These are phyloP conservation scores for Halocynthia roretzi DNA, from an alignment of 23 tunicate species.

Conservation along the genomic window DNA sequence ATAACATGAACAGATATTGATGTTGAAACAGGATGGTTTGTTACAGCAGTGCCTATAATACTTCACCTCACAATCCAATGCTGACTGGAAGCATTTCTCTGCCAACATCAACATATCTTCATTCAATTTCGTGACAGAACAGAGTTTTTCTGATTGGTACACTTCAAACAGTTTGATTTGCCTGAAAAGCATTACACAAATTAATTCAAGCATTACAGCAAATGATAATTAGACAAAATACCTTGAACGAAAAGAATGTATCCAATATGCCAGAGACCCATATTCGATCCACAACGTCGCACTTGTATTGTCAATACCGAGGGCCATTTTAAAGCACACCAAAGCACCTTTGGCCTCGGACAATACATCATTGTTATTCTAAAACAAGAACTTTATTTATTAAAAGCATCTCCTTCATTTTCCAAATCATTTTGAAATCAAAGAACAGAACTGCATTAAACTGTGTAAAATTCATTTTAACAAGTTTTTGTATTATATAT, in stretches of 20 bases:
- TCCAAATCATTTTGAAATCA: too few species aligned
- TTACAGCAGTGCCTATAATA: too few species aligned
- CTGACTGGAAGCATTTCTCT: conserved; percentile 40
- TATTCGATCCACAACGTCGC: conserved; percentile 81
- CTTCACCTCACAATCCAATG: conserved; percentile 46
- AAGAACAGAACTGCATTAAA: too few species aligned
- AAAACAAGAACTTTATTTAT: too few species aligned
- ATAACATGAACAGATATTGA: too few species aligned
- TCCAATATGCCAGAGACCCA: conserved; percentile 90
- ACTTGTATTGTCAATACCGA: conserved; percentile 51
- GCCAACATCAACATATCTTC: conserved; percentile 53
- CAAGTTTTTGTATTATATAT: too few species aligned
- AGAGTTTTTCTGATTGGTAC: conserved; percentile 10
- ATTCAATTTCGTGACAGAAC: background rate
- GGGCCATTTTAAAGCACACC: conserved; percentile 66
- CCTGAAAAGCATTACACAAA: conserved; percentile 11
- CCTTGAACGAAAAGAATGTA: conserved; percentile 86
- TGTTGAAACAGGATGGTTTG: too few species aligned
- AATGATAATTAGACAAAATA: background rate
- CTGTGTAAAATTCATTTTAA: too few species aligned
- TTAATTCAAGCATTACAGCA: background rate
- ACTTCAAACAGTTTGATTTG: conserved; percentile 12
- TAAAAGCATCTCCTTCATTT: too few species aligned
- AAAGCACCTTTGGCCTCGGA: conserved; percentile 36
- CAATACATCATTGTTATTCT: background rate